Evolutionary conservation across 1,140 invertebrate genomes (phyloP).

Genomic region (Camponotus floridanus): DNA sequence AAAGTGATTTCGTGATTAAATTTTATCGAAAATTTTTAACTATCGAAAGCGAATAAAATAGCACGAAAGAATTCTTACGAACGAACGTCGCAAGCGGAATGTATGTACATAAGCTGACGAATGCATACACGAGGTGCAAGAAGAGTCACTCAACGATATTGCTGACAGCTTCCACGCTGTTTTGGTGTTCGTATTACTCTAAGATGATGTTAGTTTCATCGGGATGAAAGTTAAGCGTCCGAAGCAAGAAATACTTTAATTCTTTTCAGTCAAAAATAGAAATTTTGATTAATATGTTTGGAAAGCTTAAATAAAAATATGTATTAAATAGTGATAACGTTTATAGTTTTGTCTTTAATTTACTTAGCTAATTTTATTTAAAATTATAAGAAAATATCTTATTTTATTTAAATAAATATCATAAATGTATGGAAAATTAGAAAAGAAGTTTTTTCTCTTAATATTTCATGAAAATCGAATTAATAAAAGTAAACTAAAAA

Average conservation of each 20-base stretch:
- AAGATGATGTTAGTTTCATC: conserved; percentile 44
- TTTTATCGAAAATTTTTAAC: neutral
- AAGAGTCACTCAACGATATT: conserved; percentile 80
- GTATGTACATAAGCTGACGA: conserved; percentile 69
- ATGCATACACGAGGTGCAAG: conserved; percentile 80
- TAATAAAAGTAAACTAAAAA: neutral
- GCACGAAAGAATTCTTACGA: conserved; percentile 48
- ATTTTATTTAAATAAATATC: conserved; percentile 8
- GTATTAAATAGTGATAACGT: neutral
- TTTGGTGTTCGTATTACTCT: conserved; percentile 54
- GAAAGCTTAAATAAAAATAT: conserved; percentile 30
- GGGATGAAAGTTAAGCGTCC: conserved; percentile 21
- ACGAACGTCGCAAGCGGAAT: conserved; percentile 59
- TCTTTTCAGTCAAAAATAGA: conserved; percentile 9
- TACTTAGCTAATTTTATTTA: neutral
- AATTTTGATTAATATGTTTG: neutral
- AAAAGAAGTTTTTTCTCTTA: neutral
- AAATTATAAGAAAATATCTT: neutral
- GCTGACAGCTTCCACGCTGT: conserved; percentile 77
- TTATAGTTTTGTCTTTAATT: neutral
- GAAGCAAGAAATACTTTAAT: conserved; percentile 37
- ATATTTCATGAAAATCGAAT: neutral
- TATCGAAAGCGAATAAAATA: conserved; percentile 38
- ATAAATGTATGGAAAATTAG: neutral
- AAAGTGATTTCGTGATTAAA: conserved; percentile 24